Evolutionary conservation across 2,888 invertebrate genomes (phyloP), one percentile per base, ranked within the genome.

Genomic region (Leucoptera coffeella): DNA sequence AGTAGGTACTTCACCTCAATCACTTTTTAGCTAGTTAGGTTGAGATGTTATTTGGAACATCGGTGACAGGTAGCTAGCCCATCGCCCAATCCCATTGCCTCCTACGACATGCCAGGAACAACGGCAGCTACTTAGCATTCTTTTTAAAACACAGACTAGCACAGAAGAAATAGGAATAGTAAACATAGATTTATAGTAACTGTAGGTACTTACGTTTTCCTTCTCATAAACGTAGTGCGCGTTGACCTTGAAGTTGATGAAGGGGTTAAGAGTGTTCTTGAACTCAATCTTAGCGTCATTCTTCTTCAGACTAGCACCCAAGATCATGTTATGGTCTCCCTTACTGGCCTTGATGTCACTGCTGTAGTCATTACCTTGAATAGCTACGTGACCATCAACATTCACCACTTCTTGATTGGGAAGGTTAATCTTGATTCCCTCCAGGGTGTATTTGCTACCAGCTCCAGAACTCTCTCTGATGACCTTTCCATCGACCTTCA

Each of bases 201-300:
- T n/a, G n/a, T n/a, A n/a, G n/a, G n/a, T 25, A 53, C 57, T 57
- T 43, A 73, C 72, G 26, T 47, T 42, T 21, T 49, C 45, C 8
- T 38, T 31, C 2, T 43, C 49, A 23, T 47, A 48, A 33, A 71
- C 61, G 30, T 62, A 51, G 29, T 78, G 75, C 38, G 76, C 80
- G 19, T 75, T 67, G 3, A 80, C 14, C 28, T 69, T 74, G 46
- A 83, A 77, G 37, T 80, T 80, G 22, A 74, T 42, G 23, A 61
- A 58, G 0, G 78, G 79, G 38, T 79, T 78, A 25, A 77, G 50
- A 2, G 71, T 73, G 34, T 82, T 80, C 31, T 67, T 52, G 31
- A 80, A 64, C 32, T 75, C 65, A 1, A 77, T 31, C 17, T 58
- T 67, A 10, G 72, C 43, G 15, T 72, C 58, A 2, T 49, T 40